Evolutionary conservation across 1,140 invertebrate genomes (phyloP).

Genomic region (Drosophila lacertosa): DNA sequence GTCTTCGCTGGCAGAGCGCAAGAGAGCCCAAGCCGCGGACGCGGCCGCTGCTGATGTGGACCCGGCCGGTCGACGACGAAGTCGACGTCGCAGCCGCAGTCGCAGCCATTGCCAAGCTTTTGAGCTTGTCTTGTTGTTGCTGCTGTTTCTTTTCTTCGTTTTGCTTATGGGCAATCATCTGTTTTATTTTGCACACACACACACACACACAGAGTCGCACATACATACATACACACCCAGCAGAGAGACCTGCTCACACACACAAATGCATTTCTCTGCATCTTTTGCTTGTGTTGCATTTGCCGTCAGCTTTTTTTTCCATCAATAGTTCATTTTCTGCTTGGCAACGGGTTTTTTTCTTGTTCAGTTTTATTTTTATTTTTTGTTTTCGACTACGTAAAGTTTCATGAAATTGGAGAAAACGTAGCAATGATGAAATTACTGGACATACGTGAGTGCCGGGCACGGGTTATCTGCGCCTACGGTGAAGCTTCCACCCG

Average conservation of each 20-base stretch:
- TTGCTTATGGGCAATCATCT: constrained; percentile 80
- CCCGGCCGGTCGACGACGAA: constrained; percentile 56
- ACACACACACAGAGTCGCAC: constrained; percentile 20
- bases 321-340: constrained; percentile 79
- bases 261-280: constrained; percentile 66
- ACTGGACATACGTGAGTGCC: constrained; percentile 63
- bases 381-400: constrained; percentile 55
- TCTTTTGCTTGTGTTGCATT: constrained; percentile 72
- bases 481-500: not conserved
- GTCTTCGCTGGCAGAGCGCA: constrained; percentile 54
- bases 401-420: constrained; percentile 76
- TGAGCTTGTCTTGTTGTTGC: constrained; percentile 33
- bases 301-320: constrained; percentile 72
- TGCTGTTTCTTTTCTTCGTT: constrained; percentile 33
- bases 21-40: constrained; percentile 37
- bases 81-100: constrained; percentile 16
- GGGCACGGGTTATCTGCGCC: not conserved
- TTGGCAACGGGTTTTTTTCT: constrained; percentile 63
- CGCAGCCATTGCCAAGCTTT: constrained; percentile 50
- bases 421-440: constrained; percentile 80
- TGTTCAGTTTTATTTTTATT: constrained; percentile 19
- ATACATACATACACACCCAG: too few species aligned
- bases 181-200: constrained; percentile 73
- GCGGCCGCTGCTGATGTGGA: constrained; percentile 44
- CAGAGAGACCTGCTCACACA: constrained; percentile 38